Evolutionary conservation across 2,113 vertebrate species (phyloP).

Genomic region (Spizaetus ornatus): DNA sequence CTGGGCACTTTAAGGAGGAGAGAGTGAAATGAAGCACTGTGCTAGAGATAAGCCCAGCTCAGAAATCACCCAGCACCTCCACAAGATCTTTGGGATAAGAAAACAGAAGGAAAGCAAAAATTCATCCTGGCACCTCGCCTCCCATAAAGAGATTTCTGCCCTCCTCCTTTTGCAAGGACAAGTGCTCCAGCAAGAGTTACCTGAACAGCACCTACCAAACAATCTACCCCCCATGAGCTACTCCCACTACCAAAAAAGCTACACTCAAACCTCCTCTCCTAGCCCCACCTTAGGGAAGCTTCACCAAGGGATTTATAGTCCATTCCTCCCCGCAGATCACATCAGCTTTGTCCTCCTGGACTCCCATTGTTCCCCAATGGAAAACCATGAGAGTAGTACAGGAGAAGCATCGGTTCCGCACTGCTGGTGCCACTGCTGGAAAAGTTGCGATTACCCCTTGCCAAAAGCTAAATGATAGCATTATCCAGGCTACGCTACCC

Average conservation of each 20-base stretch:
- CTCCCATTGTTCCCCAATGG: neutral
- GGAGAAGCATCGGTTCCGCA: neutral
- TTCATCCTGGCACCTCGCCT: neutral
- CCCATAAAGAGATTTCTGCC: neutral
- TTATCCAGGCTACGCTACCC: neutral
- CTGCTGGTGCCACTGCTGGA: neutral
- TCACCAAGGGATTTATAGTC: neutral
- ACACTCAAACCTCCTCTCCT: neutral
- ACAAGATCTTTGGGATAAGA: neutral
- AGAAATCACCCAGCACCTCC: neutral
- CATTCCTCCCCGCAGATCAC: neutral
- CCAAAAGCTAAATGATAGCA: neutral
- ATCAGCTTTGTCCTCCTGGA: neutral
- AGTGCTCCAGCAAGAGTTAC: neutral
- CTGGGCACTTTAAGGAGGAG: neutral
- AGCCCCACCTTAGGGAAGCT: neutral
- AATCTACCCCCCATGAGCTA: rapidly evolving
- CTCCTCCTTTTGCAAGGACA: neutral
- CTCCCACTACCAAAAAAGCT: neutral
- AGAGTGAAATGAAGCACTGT: neutral
- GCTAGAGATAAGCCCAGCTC: neutral
- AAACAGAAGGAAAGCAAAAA: neutral
- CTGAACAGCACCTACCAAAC: neutral
- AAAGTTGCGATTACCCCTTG: neutral
- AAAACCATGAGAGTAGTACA: neutral